These are phyloP conservation scores for Drosophila simulans DNA, from an alignment of 1,140 invertebrate species.

Conservation along the genomic window DNA sequence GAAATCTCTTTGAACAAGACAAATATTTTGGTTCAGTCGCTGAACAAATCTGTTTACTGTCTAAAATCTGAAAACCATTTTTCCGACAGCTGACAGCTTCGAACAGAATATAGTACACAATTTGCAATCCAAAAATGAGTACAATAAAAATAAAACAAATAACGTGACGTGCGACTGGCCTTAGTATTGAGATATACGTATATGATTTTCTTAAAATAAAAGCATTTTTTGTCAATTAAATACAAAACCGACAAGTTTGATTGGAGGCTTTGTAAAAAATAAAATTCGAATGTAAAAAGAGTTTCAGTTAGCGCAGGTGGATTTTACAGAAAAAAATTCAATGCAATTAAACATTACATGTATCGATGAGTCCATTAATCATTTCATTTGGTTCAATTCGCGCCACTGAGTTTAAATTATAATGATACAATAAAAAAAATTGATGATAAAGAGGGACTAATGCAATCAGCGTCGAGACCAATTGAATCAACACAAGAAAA, in stretches of 20 bases:
- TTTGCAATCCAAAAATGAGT: conserved; percentile 24
- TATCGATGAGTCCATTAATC: conserved; percentile 9
- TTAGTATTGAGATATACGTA: neutral
- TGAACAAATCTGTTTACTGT: conserved; percentile 15
- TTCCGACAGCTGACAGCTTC: conserved; percentile 39
- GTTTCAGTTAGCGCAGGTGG: neutral
- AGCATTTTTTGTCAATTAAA: too few relatives aligned
- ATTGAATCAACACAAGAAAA: conserved; percentile 27
- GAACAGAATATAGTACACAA: conserved; percentile 22
- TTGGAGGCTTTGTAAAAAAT: too few relatives aligned
- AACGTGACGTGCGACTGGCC: conserved; percentile 17
- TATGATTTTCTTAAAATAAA: neutral
- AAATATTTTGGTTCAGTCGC: conserved; percentile 10
- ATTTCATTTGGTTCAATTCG: conserved; percentile 6
- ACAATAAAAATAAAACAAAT: conserved; percentile 29
- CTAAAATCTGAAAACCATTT: conserved; percentile 30
- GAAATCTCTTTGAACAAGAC: conserved; percentile 21
- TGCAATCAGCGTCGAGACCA: conserved; percentile 22
- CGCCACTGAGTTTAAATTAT: conserved; percentile 5
- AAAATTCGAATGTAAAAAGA: too few relatives aligned
- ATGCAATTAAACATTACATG: conserved; percentile 1
- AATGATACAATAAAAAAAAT: conserved; percentile 1
- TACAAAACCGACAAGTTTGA: neutral
- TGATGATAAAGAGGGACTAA: conserved; percentile 2
- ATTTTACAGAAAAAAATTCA: neutral